Evolutionary conservation across 2,113 vertebrate species (phyloP).

Genomic region (Oryctolagus cuniculus): mOryCun1.1 NC_091444.1:37266501-37267000

Average conservation of each 20-base stretch:
- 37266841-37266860: neutral
- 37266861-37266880: slow-evolving; percentile 23
- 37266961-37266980: slow-evolving; percentile 76
- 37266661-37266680: slow-evolving; percentile 54
- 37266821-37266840: slow-evolving; percentile 25
- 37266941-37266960: slow-evolving; percentile 79
- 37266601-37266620: slow-evolving; percentile 55
- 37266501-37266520: neutral
- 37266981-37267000: slow-evolving; percentile 74
- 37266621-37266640: slow-evolving; percentile 47
- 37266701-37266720: slow-evolving; percentile 46
- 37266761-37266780: neutral
- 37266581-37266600: slow-evolving; percentile 31
- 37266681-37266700: slow-evolving; percentile 31
- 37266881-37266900: slow-evolving; percentile 66
- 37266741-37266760: slow-evolving; percentile 59
- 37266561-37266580: neutral
- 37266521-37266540: neutral
- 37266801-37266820: slow-evolving; percentile 13
- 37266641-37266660: slow-evolving; percentile 48
- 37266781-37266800: slow-evolving; percentile 54
- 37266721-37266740: slow-evolving; percentile 26
- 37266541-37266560: slow-evolving; percentile 54
- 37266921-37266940: slow-evolving; percentile 63
- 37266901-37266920: neutral